Evolutionary conservation across 2,797 vertebrate species (phyloP), one percentile per base, ranked within the genome.

Genomic region (Macropodus opercularis): DNA sequence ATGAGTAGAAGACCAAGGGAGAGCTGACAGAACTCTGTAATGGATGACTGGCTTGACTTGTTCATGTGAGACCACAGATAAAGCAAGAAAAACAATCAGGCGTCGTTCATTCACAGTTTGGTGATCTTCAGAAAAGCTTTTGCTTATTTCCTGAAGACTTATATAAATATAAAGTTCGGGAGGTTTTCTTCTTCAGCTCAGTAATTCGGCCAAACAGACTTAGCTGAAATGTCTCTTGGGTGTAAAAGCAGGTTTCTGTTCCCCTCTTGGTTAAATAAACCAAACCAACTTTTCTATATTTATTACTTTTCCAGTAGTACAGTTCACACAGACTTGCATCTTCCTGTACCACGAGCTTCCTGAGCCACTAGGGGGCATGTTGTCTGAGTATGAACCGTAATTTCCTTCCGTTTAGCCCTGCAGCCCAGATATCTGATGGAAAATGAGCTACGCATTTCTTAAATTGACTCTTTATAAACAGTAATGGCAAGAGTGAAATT

Each of bases 51-150:
- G 21, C 27, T 61, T 15, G 8, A 47, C 19, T 47, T 80, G 47
- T 70, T 54, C 65, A 44, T 52, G 12, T 23, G 50, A 72, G 47
- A 21, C 18, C 35, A 3, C 77, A 70, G n/a, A n/a, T n/a, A n/a
- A n/a, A n/a, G n/a, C n/a, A n/a, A n/a, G n/a, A n/a, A n/a, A n/a
- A n/a, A n/a, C n/a, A n/a, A n/a, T n/a, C n/a, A n/a, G n/a, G n/a
- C 13, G 17, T n/a, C 9, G 4, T 39, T 40, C 2, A 6, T n/a
- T 10, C 15, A 4, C 44, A 13, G 21, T 22, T 21, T n/a, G 32
- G n/a, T 11, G 4, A 57, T 67, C 13, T 3, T 7, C 8, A 8
- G 6, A 4, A 36, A n/a, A 21, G 18, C 26, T 41, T 27, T 35
- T 52, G 35, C 29, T 49, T 21, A 35, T 48, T 35, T 40, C 19